These are phyloP conservation scores for Armadillidium nasatum DNA, from an alignment of 1,140 invertebrate species.

Conservation along the genomic window DNA sequence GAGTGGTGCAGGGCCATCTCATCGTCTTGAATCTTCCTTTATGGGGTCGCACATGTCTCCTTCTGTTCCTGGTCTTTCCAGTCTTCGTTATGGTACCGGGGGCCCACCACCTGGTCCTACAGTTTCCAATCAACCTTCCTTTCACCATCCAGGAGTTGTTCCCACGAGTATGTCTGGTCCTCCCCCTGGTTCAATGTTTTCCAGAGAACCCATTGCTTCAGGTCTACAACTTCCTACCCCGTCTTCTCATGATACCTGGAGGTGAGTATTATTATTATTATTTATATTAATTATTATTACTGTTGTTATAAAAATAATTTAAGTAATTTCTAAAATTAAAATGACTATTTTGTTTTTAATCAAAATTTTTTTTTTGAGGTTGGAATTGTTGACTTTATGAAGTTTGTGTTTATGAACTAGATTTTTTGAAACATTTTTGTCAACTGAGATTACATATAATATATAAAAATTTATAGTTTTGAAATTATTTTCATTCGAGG, in stretches of 20 bases:
- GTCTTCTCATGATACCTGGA: conserved; percentile 39
- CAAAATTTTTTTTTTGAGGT: no score
- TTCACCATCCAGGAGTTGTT: conserved; percentile 38
- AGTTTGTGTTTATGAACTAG: no score
- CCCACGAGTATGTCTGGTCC: conserved; percentile 42
- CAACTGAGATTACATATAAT: no score
- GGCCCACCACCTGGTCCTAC: conserved; percentile 17
- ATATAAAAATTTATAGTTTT: no score
- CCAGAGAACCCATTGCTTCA: conserved; percentile 37
- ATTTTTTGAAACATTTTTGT: no score
- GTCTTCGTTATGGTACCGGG: conserved; percentile 35
- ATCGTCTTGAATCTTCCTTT: conserved; percentile 37
- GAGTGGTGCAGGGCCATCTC: conserved; percentile 32
- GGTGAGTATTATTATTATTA: conserved; percentile 25
- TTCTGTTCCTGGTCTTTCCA: conserved; percentile 40
- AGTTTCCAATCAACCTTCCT: conserved; percentile 28
- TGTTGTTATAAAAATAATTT: no score
- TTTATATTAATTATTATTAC: neutral
- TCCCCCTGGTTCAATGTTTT: conserved; percentile 44
- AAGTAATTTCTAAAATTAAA: no score
- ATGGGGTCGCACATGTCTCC: conserved; percentile 36
- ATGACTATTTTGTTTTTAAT: no score
- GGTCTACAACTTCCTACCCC: conserved; percentile 39
- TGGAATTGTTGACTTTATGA: no score
- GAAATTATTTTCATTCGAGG: no score